Base-by-base conservation (phyloP, 1,140 invertebrate genomes). In the Cyrtorhinus lividipennis region DNA sequence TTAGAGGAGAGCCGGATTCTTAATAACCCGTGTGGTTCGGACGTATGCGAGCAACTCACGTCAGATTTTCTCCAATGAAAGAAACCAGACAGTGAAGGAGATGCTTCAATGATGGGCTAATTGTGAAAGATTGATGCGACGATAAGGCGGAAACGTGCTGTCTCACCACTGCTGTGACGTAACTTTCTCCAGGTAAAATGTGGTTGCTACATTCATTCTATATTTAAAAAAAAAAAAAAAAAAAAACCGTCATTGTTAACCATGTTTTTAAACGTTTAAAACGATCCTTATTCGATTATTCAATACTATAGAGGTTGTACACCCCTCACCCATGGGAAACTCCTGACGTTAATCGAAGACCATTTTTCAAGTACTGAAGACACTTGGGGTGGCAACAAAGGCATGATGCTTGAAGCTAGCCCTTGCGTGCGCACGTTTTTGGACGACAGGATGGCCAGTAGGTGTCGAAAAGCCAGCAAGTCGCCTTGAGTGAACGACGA, bases 101-200 rank as follows among this genome's bases (percentile, higher is more conserved):
- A 68, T 84, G 80, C 68, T 85, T 85, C 59, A 88, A 70, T 0
- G 84, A 86, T 12, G 80, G 76, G 73, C 83, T 84, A 15, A 85
- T 80, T 2, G 64, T 65, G 56, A 67, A 78, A n/a, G 65, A 64
- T 24, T 71, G 30, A 59, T 77, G 73, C 44, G 71, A 71, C 62
- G 75, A 73, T 57, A 78, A 65, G 5, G 71, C 67, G 15, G 69
- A 69, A 15, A 75, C 69, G 44, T 70, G 69, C 13, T 66, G 61
- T 61, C 70, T 70, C 24, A 78, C 69, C 30, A 78, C 71, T 24
- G 79, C 79, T 63, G 85, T 75, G 5, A 90, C 80, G 65, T 87
- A 89, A 68, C 83, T 89, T 71, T 92, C 89, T 0, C 84, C 83
- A 23, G 88, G 88, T 66, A 92, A 85, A 3, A 89, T 83, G 70